A percentile compares a stretch with the other conserved stretches of the same genome.
phyloP scores from a whole-genome alignment of 1,140 invertebrate genomes.

The Drosophila pectinifera region DNA sequence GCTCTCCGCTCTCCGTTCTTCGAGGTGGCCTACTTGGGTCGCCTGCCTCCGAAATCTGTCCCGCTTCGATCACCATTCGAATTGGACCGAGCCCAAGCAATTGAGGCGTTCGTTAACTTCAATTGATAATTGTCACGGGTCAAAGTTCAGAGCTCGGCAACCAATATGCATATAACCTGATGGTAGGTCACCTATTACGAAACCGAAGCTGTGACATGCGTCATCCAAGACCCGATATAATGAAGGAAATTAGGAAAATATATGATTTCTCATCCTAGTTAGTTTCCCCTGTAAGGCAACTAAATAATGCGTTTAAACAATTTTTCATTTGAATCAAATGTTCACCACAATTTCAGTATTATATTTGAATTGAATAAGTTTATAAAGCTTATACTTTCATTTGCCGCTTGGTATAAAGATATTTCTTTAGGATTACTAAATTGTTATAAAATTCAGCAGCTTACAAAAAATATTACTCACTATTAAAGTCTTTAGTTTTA shows the following conservation, averaged over 20 bases:
- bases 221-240: not conserved
- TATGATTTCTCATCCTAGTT: too few species aligned
- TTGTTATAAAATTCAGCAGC: too few species aligned
- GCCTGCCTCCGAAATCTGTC: slow-evolving; percentile 25
- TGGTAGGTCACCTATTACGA: slow-evolving; percentile 18
- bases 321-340: too few species aligned
- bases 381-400: too few species aligned
- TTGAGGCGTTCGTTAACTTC: slow-evolving; percentile 74
- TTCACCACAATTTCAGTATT: too few species aligned
- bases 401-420: too few species aligned
- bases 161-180: slow-evolving; percentile 31
- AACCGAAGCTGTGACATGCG: not conserved
- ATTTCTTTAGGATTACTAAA: too few species aligned
- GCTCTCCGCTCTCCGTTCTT: slow-evolving; percentile 17
- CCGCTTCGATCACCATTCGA: slow-evolving; percentile 44
- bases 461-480: too few species aligned
- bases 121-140: slow-evolving; percentile 53
- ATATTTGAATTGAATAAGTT: too few species aligned
- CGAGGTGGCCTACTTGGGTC: slow-evolving; percentile 38
- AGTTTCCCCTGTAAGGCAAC: not conserved
- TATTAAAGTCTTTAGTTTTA: not conserved
- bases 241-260: too few species aligned
- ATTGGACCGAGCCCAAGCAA: slow-evolving; percentile 46
- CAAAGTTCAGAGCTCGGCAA: slow-evolving; percentile 55
- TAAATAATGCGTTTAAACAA: too few species aligned